These are phyloP conservation scores for Octopus bimaculoides DNA, from an alignment of 1,140 invertebrate genomes.

Conservation along the genomic window DNA sequence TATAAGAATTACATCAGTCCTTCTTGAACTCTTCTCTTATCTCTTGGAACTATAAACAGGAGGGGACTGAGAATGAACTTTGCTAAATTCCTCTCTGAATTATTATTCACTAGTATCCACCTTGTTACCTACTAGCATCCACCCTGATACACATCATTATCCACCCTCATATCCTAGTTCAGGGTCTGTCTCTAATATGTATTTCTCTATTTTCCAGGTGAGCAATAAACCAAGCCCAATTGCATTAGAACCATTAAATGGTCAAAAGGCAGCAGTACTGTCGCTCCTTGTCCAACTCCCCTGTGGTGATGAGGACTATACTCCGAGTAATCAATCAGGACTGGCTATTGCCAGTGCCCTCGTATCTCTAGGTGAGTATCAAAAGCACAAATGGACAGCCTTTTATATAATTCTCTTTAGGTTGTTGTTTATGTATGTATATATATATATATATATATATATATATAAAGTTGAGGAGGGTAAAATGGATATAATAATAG, in stretches of 20 bases:
- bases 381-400: neutral
- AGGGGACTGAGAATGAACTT: no score
- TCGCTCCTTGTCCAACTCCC: conserved; percentile 87
- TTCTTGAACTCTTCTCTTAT: no score
- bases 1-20: no score
- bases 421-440: neutral
- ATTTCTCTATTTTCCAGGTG: conserved; percentile 21
- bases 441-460: neutral
- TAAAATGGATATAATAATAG: neutral
- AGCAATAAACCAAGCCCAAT: conserved; percentile 76
- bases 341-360: conserved; percentile 52
- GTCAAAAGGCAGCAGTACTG: conserved; percentile 86
- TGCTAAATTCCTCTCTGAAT: no score
- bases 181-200: no score
- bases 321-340: conserved; percentile 79
- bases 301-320: conserved; percentile 70
- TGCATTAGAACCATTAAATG: conserved; percentile 86
- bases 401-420: neutral
- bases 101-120: no score
- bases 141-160: no score
- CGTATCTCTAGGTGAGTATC: conserved; percentile 47
- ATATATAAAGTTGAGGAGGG: neutral
- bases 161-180: no score
- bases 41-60: no score
- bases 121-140: no score